Base-by-base conservation (phyloP, 2,888 invertebrate genomes). In the Laspeyria flexula region DNA sequence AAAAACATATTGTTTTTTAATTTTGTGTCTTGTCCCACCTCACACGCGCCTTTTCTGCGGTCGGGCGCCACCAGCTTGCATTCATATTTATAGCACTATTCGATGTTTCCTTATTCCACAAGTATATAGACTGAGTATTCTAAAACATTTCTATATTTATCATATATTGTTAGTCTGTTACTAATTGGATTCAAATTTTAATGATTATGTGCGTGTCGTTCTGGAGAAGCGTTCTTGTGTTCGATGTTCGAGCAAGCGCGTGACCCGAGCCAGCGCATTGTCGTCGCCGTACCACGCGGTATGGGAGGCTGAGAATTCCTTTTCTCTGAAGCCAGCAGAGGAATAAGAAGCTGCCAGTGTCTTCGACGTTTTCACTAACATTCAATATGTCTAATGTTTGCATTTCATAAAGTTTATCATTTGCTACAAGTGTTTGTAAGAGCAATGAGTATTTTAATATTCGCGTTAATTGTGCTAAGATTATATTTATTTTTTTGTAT, bases 261-360 rank as follows among this genome's bases (percentile, higher is more conserved):
- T 12, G 38, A 12, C 18, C 67, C 55, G 31, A 61, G 49, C 51
- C 15, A 7, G 34, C 33, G 52, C 53, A 39, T 50, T 47, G 39
- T 52, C 47, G 61, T 54, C 48, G 60, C 63, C 53, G 73, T 79
- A 80, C 82, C 72, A 25, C 38, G 42, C 12, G 73, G 81, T 81
- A 75, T 49, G 56, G 66, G 56, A 75, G 79, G 87, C 86, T 70
- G 60, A 69, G 84, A 69, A 80, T 92, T 90, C 89, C 79, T 85
- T 88, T 81, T 83, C 90, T 91, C 91, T 91, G 90, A 77, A 51
- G 61, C 43, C 41, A 90, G 91, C 91, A 92, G 91, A 92, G 91
- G 85, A 69, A 90, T 83, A 80, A 76, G 91, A 90, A 92, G 81
- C 90, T 79, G 75, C 87, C 86, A 55, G 59, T 66, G 49, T 68